These are phyloP conservation scores for Chrysemys picta DNA, from an alignment of 2,113 vertebrate genomes.

Conservation along the genomic window DNA sequence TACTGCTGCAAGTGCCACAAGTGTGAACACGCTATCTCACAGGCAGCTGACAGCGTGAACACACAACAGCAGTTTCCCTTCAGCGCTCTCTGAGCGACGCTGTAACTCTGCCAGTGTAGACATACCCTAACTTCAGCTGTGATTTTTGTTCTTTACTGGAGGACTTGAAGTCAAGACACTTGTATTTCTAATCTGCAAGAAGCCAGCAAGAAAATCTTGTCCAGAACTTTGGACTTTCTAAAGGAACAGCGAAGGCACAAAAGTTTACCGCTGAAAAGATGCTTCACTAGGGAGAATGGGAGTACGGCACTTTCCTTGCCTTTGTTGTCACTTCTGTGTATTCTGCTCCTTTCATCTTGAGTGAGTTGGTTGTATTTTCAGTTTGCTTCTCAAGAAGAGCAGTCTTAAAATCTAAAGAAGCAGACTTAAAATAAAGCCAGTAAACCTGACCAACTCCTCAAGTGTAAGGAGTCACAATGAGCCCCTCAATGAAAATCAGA, in stretches of 20 bases:
- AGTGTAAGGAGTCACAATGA: neutral
- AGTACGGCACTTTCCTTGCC: neutral
- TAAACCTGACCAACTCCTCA: neutral
- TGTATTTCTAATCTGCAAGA: neutral
- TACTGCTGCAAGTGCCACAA: too few species aligned
- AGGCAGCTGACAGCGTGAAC: too few species aligned
- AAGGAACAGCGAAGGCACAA: neutral
- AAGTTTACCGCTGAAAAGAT: neutral
- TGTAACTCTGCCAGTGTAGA: too few species aligned
- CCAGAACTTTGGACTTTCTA: neutral
- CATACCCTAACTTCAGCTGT: neutral
- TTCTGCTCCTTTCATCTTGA: neutral
- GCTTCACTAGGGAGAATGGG: neutral
- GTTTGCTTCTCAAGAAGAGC: accelerated
- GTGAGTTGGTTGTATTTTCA: neutral
- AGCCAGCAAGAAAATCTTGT: neutral
- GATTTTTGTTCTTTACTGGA: neutral
- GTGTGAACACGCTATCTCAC: too few species aligned
- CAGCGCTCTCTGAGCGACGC: too few species aligned
- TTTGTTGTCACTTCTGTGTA: neutral
- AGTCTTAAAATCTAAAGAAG: neutral
- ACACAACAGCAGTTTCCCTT: too few species aligned
- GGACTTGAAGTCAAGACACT: neutral
- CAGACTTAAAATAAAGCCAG: neutral
- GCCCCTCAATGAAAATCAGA: neutral